Evolutionary conservation across 2,888 invertebrate species (phyloP).

Genomic region (Fragum fragum): DNA sequence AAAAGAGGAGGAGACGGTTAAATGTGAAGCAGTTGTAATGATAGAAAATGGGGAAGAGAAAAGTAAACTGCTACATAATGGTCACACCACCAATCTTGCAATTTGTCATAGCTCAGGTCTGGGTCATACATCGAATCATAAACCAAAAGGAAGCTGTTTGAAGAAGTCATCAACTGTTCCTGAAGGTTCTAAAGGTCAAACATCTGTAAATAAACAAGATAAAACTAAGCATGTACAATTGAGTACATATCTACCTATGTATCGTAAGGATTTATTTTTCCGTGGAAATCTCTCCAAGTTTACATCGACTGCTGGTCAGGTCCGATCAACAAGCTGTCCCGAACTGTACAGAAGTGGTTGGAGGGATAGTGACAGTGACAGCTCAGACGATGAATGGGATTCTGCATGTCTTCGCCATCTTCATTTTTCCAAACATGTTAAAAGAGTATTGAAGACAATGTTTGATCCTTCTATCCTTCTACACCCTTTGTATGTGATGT

Average conservation of each 20-base stretch:
- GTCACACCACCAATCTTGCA: neutral
- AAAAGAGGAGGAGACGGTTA: conserved; percentile 2
- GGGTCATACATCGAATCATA: neutral
- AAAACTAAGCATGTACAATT: conserved; percentile 59
- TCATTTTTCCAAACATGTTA: conserved; percentile 74
- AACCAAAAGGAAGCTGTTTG: conserved; percentile 57
- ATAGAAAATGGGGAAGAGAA: conserved; percentile 33
- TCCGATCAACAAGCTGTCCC: conserved; percentile 93
- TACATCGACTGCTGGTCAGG: conserved; percentile 48
- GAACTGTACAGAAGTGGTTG: conserved; percentile 89
- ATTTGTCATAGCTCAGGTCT: neutral
- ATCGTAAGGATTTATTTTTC: conserved; percentile 85
- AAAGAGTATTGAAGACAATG: conserved; percentile 78
- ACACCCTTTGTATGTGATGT: conserved; percentile 84
- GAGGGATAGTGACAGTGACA: conserved; percentile 69
- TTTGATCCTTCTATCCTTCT: conserved; percentile 81
- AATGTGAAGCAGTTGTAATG: conserved; percentile 12
- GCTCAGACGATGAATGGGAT: conserved; percentile 70
- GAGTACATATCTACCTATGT: conserved; percentile 76
- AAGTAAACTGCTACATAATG: conserved; percentile 20
- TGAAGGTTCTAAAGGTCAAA: neutral
- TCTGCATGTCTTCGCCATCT: conserved; percentile 50
- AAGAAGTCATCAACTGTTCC: conserved; percentile 45
- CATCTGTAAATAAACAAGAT: conserved; percentile 21
- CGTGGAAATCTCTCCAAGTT: conserved; percentile 81